phyloP scores from a whole-genome alignment of 2,888 invertebrate genomes.

The Stenolophus ochropezus region DNA sequence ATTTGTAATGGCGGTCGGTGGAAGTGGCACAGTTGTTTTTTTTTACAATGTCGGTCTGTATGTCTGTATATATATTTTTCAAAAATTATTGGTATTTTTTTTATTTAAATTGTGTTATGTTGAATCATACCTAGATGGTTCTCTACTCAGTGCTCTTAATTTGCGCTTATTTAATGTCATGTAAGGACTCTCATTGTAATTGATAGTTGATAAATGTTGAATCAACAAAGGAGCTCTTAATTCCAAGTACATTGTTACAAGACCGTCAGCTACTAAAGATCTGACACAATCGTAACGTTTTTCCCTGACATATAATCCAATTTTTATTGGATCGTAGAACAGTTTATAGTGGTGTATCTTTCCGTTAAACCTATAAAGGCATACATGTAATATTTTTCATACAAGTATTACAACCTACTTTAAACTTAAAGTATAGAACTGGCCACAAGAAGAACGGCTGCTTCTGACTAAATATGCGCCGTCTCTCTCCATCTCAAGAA shows the following conservation, averaged over 20 bases:
- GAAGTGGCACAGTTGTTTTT: too few species aligned
- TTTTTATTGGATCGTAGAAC: constrained; percentile 74
- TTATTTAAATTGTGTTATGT: too few species aligned
- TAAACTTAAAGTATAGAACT: constrained; percentile 89
- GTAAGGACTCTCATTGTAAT: constrained; percentile 92
- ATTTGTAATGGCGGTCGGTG: too few species aligned
- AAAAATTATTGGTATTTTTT: too few species aligned
- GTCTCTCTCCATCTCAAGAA: constrained; percentile 80
- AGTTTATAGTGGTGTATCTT: constrained; percentile 85
- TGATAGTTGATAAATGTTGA: constrained; percentile 85
- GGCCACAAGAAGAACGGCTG: constrained; percentile 82
- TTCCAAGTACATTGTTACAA: constrained; percentile 93
- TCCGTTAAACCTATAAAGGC: constrained; percentile 78
- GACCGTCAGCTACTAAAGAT: constrained; percentile 92
- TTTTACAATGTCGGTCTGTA: too few species aligned
- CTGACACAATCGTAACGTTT: constrained; percentile 89
- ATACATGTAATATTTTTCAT: background rate
- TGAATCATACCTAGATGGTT: constrained; percentile 68
- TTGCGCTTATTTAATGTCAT: constrained; percentile 85
- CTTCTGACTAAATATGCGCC: constrained; percentile 91
- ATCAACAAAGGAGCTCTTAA: constrained; percentile 89
- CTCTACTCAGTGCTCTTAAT: constrained; percentile 77
- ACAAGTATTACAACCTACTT: constrained; percentile 75
- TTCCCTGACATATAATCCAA: constrained; percentile 72
- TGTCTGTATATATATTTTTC: too few species aligned